Base-by-base conservation (phyloP, 2,797 vertebrate genomes). In the Anguilla pacifica region DNA sequence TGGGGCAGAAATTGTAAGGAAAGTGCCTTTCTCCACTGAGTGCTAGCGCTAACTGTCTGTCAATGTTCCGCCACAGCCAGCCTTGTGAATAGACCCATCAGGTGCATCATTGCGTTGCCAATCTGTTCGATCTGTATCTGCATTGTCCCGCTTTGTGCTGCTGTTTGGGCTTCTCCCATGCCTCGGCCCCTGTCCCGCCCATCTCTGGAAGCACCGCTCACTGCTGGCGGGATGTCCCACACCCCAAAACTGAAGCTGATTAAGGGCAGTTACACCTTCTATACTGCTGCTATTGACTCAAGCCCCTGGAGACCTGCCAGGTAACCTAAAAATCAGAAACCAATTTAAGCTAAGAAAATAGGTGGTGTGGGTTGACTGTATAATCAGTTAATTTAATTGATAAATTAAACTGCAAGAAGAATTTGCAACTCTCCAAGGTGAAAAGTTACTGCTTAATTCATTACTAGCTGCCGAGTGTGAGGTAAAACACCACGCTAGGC, bases 1-100 rank as follows among this genome's bases (percentile, higher is more conserved):
- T 83, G 89, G 91, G 92, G 92, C 92, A 89, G 91, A 94, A 91
- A 93, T 91, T 92, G 91, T 87, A 89, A 87, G 89, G 89, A 85
- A 91, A 91, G 90, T 86, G 86, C 88, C 59, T 81, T 88, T 92
- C 86, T 84, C 86, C 91, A 93, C 70, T 90, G 86, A n/a, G 89
- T 84, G 70, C 86, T n/a, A 77, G 19, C 74, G 88, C 89, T 28
- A 72, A 28, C 19, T 64, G 61, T 7, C 19, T 6, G 61, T 64
- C 61, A 25, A 64, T 64, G 61, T 64, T 22, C 61, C 61, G 25
- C 25, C 61, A 2, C 7, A 61, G 59, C 64, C 17, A 28, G 25
- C 3, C n/a, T 4, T 70, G 64, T 70, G 25, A 70, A n/a, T 11
- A 70, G 64, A n/a, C 3, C 6, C 64, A 67, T 67, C 19, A 4